Base-by-base conservation (phyloP, 2,888 invertebrate species). In the Eupithecia subfuscata region DNA sequence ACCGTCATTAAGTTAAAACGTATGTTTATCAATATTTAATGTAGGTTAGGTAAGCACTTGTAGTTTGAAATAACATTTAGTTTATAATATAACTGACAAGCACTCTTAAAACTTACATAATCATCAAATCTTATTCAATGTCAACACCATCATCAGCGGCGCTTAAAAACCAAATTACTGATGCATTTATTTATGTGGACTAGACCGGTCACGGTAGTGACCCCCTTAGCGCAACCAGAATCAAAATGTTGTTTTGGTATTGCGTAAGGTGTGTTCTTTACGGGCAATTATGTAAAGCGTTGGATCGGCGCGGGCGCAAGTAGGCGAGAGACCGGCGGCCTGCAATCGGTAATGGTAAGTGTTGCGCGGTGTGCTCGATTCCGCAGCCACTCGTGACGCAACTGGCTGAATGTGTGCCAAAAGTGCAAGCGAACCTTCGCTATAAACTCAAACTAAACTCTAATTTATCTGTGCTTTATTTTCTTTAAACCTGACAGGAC, bases 261-360 rank as follows among this genome's bases (percentile, higher is more conserved):
- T 93, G 91, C 91, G 87, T 89, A 92, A 93, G 85, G 88, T 91
- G 89, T 89, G 90, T 91, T 92, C 88, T 91, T 90, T 91, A 88
- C 90, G 88, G 89, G 88, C 88, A 92, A 92, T 94, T 94, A 94
- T 92, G 93, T 94, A 93, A 93, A 93, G 89, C 87, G 86, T 87
- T 87, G 90, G 85, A 90, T 90, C 89, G 83, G 84, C 84, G 85
- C 87, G 63, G 37, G 85, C 84, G 81, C 82, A 90, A 91, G 92
- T 90, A 89, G 89, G 90, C 86, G 86, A 87, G 88, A 88, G 87
- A 88, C 90, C 84, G 87, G 83, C 86, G 78, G 76, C 79, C 79
- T 75, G 80, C 80, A 80, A 79, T 82, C 84, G 85, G 91, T 89
- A 90, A 91, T 90, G 90, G 92, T 92, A 92, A 94, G 93, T 94